Percentiles rank a stretch among this genome's conserved stretches.
Conservation (phyloP, 2,888 invertebrate species). For the Drosophila subsilvestris region DNA sequence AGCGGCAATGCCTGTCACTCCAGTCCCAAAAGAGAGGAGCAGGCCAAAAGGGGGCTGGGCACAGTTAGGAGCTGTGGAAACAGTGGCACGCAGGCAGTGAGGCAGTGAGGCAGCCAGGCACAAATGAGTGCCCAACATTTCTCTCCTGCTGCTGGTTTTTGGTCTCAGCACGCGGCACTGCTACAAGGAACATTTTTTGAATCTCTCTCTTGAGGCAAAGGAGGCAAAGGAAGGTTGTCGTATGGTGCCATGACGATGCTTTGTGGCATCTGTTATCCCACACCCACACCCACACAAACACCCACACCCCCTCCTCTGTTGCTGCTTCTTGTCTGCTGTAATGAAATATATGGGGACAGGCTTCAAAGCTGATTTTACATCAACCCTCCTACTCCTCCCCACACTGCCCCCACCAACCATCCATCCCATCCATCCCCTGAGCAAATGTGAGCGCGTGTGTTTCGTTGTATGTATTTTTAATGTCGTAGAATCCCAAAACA, state of each 20-base stretch:
- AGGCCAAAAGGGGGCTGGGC: not conserved
- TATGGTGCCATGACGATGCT: conserved; percentile 5
- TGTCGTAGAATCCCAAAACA: conserved; percentile 47
- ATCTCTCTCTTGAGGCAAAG: conserved; percentile 21
- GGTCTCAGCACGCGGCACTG: conserved; percentile 38
- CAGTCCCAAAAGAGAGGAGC: not conserved
- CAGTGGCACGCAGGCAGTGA: not conserved
- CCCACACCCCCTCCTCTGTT: not conserved
- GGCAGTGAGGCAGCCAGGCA: not conserved
- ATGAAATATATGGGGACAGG: conserved; percentile 68
- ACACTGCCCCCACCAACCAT: not conserved
- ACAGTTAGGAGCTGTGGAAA: too few relatives aligned
- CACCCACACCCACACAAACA: too few relatives aligned
- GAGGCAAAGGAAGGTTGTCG: not conserved
- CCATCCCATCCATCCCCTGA: conserved; percentile 19
- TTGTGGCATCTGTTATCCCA: conserved; percentile 26
- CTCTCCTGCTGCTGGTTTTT: conserved; percentile 23
- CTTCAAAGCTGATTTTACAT: conserved; percentile 60
- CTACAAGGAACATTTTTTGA: conserved; percentile 45
- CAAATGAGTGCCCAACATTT: not conserved
- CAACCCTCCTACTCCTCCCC: not conserved
- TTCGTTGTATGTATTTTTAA: conserved; percentile 60
- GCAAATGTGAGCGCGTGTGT: conserved; percentile 42
- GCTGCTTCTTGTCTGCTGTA: conserved; percentile 45
- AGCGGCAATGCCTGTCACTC: conserved; percentile 56